phyloP scores from a whole-genome alignment of 2,888 invertebrate genomes.

The Pteria penguin region DNA sequence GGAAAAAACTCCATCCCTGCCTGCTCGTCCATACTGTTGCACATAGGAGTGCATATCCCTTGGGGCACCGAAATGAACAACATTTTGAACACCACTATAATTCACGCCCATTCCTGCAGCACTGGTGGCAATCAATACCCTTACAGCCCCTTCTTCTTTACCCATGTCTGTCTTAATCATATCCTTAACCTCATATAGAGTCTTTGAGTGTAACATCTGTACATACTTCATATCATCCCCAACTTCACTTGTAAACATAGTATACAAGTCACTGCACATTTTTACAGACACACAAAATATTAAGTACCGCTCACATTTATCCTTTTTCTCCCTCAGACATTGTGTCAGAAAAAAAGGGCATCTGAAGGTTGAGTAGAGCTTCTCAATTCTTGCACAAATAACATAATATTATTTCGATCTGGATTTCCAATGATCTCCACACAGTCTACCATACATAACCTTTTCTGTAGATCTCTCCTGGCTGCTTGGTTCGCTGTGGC shows the following conservation, averaged over 20 bases:
- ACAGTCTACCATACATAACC: not conserved
- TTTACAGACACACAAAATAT: constrained; percentile 46
- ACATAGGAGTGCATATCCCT: constrained; percentile 48
- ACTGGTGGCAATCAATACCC: constrained; percentile 39
- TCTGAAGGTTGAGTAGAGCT: not conserved
- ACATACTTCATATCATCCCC: constrained; percentile 16
- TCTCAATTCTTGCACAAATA: constrained; percentile 2
- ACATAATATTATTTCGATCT: constrained; percentile 30
- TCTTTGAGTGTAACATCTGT: constrained; percentile 46
- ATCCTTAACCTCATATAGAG: constrained; percentile 40
- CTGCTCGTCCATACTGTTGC: constrained; percentile 45
- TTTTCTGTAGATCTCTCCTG: not conserved
- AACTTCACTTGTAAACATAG: not conserved
- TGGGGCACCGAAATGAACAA: constrained; percentile 43
- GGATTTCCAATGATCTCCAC: constrained; percentile 17
- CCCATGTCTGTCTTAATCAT: constrained; percentile 38
- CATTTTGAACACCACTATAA: constrained; percentile 27
- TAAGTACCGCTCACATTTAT: constrained; percentile 25
- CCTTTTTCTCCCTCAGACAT: constrained; percentile 4
- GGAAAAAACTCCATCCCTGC: constrained; percentile 35
- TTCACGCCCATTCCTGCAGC: too few species aligned
- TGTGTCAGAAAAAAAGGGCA: not conserved
- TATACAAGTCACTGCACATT: not conserved
- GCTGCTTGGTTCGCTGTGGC: not conserved
- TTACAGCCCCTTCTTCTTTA: constrained; percentile 38